These are phyloP conservation scores for Anas platyrhynchos DNA, from an alignment of 2,113 vertebrate genomes.

Conservation along the genomic window DNA sequence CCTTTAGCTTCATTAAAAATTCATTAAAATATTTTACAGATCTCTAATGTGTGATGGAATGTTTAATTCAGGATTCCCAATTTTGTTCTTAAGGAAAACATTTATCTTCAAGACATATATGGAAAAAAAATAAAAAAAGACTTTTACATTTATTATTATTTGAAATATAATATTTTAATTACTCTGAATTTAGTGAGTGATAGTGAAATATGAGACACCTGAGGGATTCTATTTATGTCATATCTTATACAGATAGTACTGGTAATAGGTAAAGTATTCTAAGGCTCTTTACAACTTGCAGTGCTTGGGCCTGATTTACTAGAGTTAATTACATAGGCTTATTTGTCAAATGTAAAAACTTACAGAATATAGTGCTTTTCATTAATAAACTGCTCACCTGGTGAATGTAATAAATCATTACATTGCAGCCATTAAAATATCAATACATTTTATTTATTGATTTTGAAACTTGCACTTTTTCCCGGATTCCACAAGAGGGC, in stretches of 20 bases:
- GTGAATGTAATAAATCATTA: not conserved
- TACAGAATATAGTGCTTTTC: not conserved
- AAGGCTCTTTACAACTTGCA: not conserved
- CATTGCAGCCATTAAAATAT: not conserved
- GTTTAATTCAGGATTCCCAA: not conserved
- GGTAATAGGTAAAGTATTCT: not conserved
- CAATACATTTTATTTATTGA: not conserved
- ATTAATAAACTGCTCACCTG: not conserved
- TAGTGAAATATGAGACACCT: not conserved
- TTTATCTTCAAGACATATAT: not conserved
- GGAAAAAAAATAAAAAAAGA: not conserved
- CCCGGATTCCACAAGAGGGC: constrained; percentile 75
- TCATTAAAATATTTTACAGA: not conserved
- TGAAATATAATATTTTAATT: not conserved
- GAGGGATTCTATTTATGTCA: not conserved
- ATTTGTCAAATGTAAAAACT: not conserved
- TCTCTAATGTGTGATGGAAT: not conserved
- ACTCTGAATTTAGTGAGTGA: not conserved
- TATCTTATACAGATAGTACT: not conserved
- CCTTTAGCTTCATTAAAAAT: not conserved
- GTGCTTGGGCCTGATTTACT: not conserved
- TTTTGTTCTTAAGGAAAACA: not conserved
- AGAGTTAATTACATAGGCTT: not conserved
- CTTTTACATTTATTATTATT: not conserved
- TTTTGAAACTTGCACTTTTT: not conserved